These are phyloP conservation scores for Diplodus puntazzo DNA, from an alignment of 2,797 vertebrate genomes.

Conservation along the genomic window DNA sequence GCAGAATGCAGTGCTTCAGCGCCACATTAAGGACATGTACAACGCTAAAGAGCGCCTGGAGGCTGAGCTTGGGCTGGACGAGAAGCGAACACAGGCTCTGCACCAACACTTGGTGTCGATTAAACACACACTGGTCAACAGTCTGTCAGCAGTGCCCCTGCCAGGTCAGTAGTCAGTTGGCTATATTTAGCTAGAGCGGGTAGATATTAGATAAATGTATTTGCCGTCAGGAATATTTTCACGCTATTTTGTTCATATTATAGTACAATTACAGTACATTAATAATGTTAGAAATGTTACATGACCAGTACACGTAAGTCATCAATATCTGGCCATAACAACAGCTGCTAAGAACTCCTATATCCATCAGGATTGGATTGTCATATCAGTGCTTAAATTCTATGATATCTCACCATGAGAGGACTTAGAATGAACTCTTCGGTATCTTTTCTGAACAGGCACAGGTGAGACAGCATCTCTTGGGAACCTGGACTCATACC, in stretches of 20 bases:
- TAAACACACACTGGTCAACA: conserved; percentile 93
- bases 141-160: conserved; percentile 92
- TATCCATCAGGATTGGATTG: background rate
- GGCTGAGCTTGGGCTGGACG: conserved; percentile 94
- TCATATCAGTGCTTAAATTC: background rate
- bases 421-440: background rate
- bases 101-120: conserved; percentile 94
- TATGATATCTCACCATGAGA: background rate
- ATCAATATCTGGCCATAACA: background rate
- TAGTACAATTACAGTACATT: background rate
- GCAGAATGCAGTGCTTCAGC: conserved; percentile 95
- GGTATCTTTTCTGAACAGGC: conserved; percentile 77
- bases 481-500: conserved; percentile 94
- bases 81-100: conserved; percentile 92
- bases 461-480: conserved; percentile 94
- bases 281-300: background rate
- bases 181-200: background rate
- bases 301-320: background rate
- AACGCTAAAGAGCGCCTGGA: conserved; percentile 96
- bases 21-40: conserved; percentile 97
- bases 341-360: background rate
- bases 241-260: background rate
- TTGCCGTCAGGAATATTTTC: background rate
- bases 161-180: conserved; percentile 84
- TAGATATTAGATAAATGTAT: background rate